These are phyloP conservation scores for Lutjanus argentimaculatus DNA, from an alignment of 2,797 vertebrate genomes.

Conservation along the genomic window DNA sequence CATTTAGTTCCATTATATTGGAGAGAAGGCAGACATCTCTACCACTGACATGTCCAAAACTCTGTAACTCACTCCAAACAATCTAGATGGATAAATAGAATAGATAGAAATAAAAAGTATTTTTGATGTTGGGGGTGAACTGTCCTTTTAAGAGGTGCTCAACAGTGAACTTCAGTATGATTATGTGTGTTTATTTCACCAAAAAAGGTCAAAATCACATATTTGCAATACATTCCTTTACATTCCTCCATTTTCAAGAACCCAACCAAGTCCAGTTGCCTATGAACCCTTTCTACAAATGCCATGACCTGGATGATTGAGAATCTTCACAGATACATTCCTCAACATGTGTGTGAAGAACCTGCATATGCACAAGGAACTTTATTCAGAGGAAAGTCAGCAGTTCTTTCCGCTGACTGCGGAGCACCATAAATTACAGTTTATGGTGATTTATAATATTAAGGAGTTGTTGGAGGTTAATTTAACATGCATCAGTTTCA, in stretches of 20 bases:
- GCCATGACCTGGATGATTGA: too few relatives aligned
- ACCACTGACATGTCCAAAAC: too few relatives aligned
- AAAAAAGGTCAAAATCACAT: background rate
- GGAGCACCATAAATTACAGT: slow-evolving; percentile 8
- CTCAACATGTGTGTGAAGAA: background rate
- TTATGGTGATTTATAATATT: slow-evolving; percentile 3
- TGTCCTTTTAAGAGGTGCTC: background rate
- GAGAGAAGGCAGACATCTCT: too few relatives aligned
- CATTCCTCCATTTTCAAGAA: too few relatives aligned
- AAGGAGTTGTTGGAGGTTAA: slow-evolving; percentile 1
- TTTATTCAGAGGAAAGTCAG: slow-evolving; percentile 13
- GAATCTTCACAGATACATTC: too few relatives aligned
- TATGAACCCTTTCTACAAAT: too few relatives aligned
- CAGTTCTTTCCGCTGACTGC: background rate
- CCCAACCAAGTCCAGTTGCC: too few relatives aligned
- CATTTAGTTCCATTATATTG: too few relatives aligned
- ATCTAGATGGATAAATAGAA: too few relatives aligned
- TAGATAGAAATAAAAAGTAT: too few relatives aligned
- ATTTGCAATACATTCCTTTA: background rate
- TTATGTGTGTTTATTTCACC: background rate
- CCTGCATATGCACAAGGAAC: background rate
- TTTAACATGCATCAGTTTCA: background rate
- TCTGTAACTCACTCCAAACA: too few relatives aligned
- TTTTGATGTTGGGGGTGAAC: background rate
- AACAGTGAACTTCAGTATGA: background rate